Evolutionary conservation across 2,888 invertebrate genomes (phyloP), one percentile per base, ranked within the genome.

Genomic region (Microctonus brassicae): DNA sequence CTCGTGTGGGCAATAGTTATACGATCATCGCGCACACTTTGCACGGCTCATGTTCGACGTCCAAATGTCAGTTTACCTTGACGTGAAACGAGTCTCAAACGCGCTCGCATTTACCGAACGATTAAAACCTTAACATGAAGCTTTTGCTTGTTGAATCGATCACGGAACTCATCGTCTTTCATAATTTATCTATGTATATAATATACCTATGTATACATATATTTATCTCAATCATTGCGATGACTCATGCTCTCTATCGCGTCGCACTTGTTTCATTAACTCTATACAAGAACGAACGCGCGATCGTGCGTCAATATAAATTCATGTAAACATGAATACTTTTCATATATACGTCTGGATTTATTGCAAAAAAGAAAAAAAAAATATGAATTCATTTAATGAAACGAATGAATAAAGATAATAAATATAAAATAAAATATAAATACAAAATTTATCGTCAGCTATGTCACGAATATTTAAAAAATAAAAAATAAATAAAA

Each of bases 1-100:
- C n/a, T n/a, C n/a, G n/a, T n/a, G n/a, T n/a, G n/a, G n/a, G n/a
- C n/a, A n/a, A n/a, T n/a, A n/a, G n/a, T n/a, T n/a, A n/a, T 57
- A 26, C 34, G 36, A 53, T 66, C 65, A 65, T 36, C n/a, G n/a
- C 55, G 39, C 33, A 42, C 36, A 57, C 55, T 66, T 57, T 57
- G 7, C 57, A 57, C 52, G 68, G 60, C 68, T 47, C 68, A 68
- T 68, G 68, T 68, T 61, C 61, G 52, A 68, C 61, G 68, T 68
- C 68, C 52, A 61, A 68, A 60, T 52, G 68, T 60, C 68, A 68
- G 52, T 60, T 60, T n/a, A 52, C 60, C 24, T 53, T 52, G 47
- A 68, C 47, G 20, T 33, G 61, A n/a, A 68, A 61, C 60, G 68
- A 68, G 42, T 26, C 42, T 29, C 55, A 24, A 57, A 66, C 67